Evolutionary conservation across 2,797 vertebrate species (phyloP).

Genomic region (Rhyacichthys aspro): DNA sequence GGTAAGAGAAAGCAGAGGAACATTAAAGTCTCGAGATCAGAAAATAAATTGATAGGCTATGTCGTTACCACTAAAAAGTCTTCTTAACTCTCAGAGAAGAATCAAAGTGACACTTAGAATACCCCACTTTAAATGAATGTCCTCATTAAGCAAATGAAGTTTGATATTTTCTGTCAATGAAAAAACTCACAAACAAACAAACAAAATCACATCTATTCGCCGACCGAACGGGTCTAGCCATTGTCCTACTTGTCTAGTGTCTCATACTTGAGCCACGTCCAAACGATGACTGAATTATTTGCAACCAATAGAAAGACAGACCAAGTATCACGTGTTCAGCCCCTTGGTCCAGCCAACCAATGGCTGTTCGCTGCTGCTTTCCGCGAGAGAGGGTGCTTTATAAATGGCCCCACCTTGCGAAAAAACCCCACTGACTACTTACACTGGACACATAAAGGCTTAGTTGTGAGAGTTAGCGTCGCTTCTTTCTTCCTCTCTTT

Average conservation of each 20-base stretch:
- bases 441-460: constrained; percentile 37
- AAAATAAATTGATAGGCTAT: too few species aligned
- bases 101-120: too few species aligned
- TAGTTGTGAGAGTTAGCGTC: constrained; percentile 30
- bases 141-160: too few species aligned
- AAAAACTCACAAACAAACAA: too few species aligned
- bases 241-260: neutral
- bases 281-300: neutral
- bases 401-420: constrained; percentile 18
- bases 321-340: rapidly evolving
- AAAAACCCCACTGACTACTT: constrained; percentile 11
- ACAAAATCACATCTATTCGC: too few species aligned
- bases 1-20: too few species aligned
- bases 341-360: neutral
- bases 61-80: too few species aligned
- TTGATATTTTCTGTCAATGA: too few species aligned
- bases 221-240: too few species aligned
- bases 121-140: too few species aligned
- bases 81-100: too few species aligned
- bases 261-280: neutral
- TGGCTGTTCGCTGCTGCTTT: neutral
- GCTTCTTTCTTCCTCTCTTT: neutral
- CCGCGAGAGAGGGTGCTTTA: neutral
- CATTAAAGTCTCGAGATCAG: too few species aligned
- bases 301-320: neutral